Evolutionary conservation across 2,113 vertebrate species (phyloP), one percentile per base, ranked within the genome.

Genomic region (Platichthys flesus): DNA sequence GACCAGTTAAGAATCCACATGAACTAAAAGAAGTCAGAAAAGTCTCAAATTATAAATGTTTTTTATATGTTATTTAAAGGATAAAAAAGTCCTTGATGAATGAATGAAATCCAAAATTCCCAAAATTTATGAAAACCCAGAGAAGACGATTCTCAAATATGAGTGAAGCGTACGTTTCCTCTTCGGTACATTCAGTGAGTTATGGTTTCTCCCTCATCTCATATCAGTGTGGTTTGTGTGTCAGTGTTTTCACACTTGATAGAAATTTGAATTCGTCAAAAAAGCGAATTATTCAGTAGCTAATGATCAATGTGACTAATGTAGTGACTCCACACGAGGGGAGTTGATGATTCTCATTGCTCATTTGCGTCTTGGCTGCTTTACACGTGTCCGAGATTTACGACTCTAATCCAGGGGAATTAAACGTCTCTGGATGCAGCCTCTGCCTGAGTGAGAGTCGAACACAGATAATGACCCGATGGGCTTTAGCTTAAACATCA

Each of bases 391-490:
- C 21, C 70, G 67, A 80, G 86, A 82, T 82, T 79, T 81, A 57
- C 59, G 4, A 8, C 69, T 79, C 56, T 90, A 78, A 89, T 87
- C 90, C 78, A 73, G 54, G 67, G 26, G 67, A 76, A 82, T 90
- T 84, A 79, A 78, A 78, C 49, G 73, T 78, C 70, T 82, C 16
- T 2, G 71, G 23, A 62, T 75, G 63, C 64, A 47, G 72, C 60
- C 42, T 55, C 65, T 64, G 52, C 84, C 68, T 83, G 16, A 79
- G 74, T 47, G 31, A 69, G 52, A 81, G 81, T 82, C 86, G 67
- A 81, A 66, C 45, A 15, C 71, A 71, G 73, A 71, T 78, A 78
- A 84, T 79, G 66, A 78, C 60, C 65, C 21, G 76, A 58, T 67
- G 78, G 80, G 78, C 56, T 79, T 74, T 23, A 68, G 60, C 47